Base-by-base conservation (phyloP, 2,888 invertebrate species). In the Thumatha senex region DNA sequence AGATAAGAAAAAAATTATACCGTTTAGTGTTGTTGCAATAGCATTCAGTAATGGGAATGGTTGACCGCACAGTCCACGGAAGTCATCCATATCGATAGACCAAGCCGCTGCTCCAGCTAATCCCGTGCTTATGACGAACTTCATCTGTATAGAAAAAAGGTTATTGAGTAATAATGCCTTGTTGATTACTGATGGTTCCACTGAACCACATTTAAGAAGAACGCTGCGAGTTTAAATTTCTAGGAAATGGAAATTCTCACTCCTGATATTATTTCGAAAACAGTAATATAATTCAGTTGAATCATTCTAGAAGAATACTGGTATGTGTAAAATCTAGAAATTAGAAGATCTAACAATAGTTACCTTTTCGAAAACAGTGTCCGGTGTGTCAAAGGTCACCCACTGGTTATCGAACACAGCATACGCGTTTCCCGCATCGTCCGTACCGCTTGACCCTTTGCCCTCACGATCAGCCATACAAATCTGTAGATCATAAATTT, bases 41-140 rank as follows among this genome's bases (percentile, higher is more conserved):
- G 94, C 90, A 39, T 89, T 92, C n/a, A 96, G 76, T 55, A 96
- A 87, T 0, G 95, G 95, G 92, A 94, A 95, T 14, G 94, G 93
- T 47, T 92, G 90, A 2, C 95, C 94, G 72, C 96, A 96, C n/a
- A 96, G 89, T 12, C 95, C 95, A 80, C 95, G 92, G 76, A 96
- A 96, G 73, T 96, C 96, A 57, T 96, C 96, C 80, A 96, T 89
- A 74, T 96, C 96, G 29, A 95, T 86, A 0, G 96, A 93, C 92
- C 94, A 95, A 0, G 95, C 92, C 34, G 94, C 94, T 1, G 94
- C 93, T 30, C 96, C 96, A 0, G 94, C 96, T 42, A 96, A 86
- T 3, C 93, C 92, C 36, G 92, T 83, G 31, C 93, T 92, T 61
- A 92, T 93, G 1, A 94, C 86, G 63, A 94, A 96, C 29, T 93